Evolutionary conservation across 2,113 vertebrate genomes (phyloP), one percentile per base, ranked within the genome.

Genomic region (Psophia crepitans): DNA sequence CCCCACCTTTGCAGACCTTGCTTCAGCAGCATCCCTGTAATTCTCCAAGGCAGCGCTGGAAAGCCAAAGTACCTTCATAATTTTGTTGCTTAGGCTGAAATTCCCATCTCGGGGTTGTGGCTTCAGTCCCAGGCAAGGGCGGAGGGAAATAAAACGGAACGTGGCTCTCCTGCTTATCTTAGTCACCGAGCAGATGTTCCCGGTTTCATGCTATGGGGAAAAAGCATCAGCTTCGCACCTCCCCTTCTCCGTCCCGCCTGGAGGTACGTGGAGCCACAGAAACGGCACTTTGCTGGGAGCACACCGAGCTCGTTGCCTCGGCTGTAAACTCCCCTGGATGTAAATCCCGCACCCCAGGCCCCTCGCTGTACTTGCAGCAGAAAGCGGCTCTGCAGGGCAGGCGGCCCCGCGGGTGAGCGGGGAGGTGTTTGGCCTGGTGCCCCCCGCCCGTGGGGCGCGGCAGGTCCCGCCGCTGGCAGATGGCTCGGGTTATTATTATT

Each of bases 241-340:
- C 57, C 91, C 44, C 49, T 48, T 35, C 58, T 90, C 51, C 66
- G 58, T 85, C 70, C 57, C 74, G 6, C 22, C 71, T 35, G 39
- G 20, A 73, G 22, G 2, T 24, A 6, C 0, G 0, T 4, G 51
- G 46, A 57, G 22, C 79, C 2, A 1, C 11, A 39, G 63, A 49
- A 28, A 26, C 0, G 8, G 53, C 54, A 21, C 3, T 26, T 56
- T 48, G 35, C 39, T 46, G 3, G 71, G 37, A 87, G 28, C 7
- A 5, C 33, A 7, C 8, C 14, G 4, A 3, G 2, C 10, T 9
- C 7, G 14, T 5, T 28, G 22, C 71, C 49, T 86, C 8, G 13
- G 24, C 66, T 60, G 2, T 30, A 33, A 32, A 28, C 56, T 7
- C 35, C 68, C 41, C 33, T 8, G 5, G 20, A 10, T 9, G 37